These are phyloP conservation scores for Philopotamus ludificatus DNA, from an alignment of 1,140 invertebrate genomes.

Conservation along the genomic window DNA sequence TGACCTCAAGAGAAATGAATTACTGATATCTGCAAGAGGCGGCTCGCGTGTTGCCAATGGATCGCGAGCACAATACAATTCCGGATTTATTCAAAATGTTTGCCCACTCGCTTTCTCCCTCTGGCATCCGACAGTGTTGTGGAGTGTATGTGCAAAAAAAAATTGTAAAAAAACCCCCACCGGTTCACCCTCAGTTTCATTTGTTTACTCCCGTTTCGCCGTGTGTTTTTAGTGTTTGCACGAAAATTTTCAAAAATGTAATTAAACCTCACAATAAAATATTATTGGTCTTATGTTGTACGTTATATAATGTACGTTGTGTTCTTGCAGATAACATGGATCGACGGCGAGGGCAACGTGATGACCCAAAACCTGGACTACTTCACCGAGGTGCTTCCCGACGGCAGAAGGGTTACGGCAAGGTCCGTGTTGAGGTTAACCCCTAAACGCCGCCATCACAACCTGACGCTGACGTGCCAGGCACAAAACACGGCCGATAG, in stretches of 20 bases:
- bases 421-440: constrained; percentile 70
- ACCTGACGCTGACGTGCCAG: constrained; percentile 77
- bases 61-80: neutral
- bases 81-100: neutral
- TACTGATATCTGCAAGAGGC: neutral
- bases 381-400: constrained; percentile 60
- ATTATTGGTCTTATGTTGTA: too few species aligned
- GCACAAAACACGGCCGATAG: constrained; percentile 71
- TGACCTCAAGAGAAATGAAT: neutral
- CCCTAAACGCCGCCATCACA: constrained; percentile 74
- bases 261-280: too few species aligned
- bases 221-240: too few species aligned
- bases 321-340: constrained; percentile 72
- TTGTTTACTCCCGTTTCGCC: too few species aligned
- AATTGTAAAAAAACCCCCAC: too few species aligned
- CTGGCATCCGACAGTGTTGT: too few species aligned
- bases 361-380: constrained; percentile 65
- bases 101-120: too few species aligned
- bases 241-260: too few species aligned
- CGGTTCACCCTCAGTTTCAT: too few species aligned
- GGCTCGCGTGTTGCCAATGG: neutral
- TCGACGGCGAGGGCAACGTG: constrained; percentile 69
- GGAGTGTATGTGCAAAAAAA: too few species aligned
- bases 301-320: neutral
- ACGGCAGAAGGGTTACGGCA: constrained; percentile 67